Base-by-base conservation (phyloP, 2,113 vertebrate species). In the Rynchops niger region DNA sequence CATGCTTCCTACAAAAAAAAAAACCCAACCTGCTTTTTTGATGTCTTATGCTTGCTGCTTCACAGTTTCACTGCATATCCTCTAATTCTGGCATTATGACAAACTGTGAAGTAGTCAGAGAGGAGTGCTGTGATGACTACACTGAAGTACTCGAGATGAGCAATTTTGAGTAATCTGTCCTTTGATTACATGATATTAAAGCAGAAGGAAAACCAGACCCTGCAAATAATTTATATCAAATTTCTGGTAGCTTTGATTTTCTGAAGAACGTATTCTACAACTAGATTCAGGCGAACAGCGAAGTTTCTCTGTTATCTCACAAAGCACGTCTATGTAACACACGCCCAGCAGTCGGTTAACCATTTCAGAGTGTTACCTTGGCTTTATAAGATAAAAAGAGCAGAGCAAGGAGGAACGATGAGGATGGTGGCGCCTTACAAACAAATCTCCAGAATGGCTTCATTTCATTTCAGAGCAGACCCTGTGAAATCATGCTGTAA, bases 101-200 rank as follows among this genome's bases (percentile, higher is more conserved):
- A 84, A 86, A 95, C 9, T 53, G 34, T 74, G 49, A 81, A 95
- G 81, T 66, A 92, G 49, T 93, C 89, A 93, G 82, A 93, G 38
- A 80, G 52, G 62, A 90, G 62, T 50, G 58, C 58, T 82, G 45
- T 65, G 67, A 93, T 90, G 82, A 88, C 82, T 92, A 86, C 45
- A 23, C 29, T 62, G 74, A 85, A 80, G 87, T 53, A 61, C 70
- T 95, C 34, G 82, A 79, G 93, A 94, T 85, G 74, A 93, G 95
- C 72, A 92, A 96, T 96, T 94, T 81, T 96, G 83, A 96, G 72
- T 82, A 94, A 95, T 95, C 77, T 95, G 70, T 53, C 53, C 36
- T 95, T 95, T 94, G 86, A 94, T 97, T 96, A 70, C 22, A 80
- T 50, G 56, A 77, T 91, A 82, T 69, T 80, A 91, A 91, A 88